phyloP scores from a whole-genome alignment of 2,888 invertebrate genomes.

The Dascillus cervinus region DNA sequence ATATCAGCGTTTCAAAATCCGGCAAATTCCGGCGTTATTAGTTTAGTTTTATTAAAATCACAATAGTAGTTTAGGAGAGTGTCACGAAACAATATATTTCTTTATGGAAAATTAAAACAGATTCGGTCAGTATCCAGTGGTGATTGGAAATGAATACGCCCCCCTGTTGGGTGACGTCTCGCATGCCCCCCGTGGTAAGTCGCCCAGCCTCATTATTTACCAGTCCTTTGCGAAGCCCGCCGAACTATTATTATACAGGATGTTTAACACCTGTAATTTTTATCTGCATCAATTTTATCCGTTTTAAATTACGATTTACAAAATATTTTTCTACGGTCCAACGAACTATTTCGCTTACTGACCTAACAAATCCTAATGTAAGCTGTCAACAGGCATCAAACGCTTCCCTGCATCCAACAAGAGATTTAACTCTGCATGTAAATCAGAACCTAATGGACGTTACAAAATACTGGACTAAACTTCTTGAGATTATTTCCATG shows the following conservation, averaged over 20 bases:
- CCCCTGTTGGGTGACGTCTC: conserved; percentile 36
- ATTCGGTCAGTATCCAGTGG: conserved; percentile 41
- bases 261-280: no score
- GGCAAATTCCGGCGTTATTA: no score
- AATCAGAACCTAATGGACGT: no score
- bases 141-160: conserved; percentile 44
- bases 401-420: conserved; percentile 13
- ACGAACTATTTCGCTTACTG: conserved; percentile 15
- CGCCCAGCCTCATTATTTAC: conserved; percentile 41
- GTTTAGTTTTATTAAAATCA: conserved; percentile 2
- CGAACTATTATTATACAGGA: no score
- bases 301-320: no score
- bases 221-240: conserved; percentile 34
- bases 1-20: no score
- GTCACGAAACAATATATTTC: conserved; percentile 41
- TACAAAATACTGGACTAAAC: no score
- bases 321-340: no score
- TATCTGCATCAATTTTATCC: no score
- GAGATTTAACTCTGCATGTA: conserved; percentile 1
- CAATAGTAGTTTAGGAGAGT: conserved; percentile 8
- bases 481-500: no score
- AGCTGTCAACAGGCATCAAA: conserved; percentile 19
- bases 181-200: conserved; percentile 39
- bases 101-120: conserved; percentile 40
- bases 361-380: conserved; percentile 24